Conservation (phyloP, 2,797 vertebrate species). For the Tauraco hartlaubi region DNA sequence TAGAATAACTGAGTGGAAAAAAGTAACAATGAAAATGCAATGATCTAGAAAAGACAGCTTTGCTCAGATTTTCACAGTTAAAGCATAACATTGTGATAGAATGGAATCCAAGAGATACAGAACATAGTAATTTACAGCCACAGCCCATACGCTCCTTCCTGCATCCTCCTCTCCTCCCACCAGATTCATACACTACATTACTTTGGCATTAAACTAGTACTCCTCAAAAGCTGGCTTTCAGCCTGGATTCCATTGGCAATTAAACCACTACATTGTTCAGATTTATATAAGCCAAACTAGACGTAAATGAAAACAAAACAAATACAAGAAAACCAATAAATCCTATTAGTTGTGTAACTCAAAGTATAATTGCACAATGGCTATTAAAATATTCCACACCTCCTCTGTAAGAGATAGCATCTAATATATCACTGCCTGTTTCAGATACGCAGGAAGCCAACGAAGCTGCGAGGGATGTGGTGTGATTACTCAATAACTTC, state of each 20-base stretch:
- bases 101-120: not conserved
- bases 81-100: not conserved
- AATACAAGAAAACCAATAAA: not conserved
- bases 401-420: not conserved
- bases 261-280: not conserved
- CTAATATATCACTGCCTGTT: not conserved
- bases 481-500: not conserved
- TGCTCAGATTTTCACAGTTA: not conserved
- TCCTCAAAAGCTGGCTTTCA: not conserved
- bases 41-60: not conserved
- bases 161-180: not conserved
- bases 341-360: not conserved
- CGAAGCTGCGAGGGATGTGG: not conserved
- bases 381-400: not conserved
- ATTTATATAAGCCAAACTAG: not conserved
- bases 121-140: not conserved
- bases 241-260: not conserved
- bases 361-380: not conserved
- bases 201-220: not conserved
- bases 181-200: not conserved
- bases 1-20: not conserved
- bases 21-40: not conserved
- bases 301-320: not conserved
- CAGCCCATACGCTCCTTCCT: not conserved
- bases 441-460: not conserved